These are phyloP conservation scores for Phyllotis vaccarum DNA, from an alignment of 2,797 vertebrate species.

Conservation along the genomic window DNA sequence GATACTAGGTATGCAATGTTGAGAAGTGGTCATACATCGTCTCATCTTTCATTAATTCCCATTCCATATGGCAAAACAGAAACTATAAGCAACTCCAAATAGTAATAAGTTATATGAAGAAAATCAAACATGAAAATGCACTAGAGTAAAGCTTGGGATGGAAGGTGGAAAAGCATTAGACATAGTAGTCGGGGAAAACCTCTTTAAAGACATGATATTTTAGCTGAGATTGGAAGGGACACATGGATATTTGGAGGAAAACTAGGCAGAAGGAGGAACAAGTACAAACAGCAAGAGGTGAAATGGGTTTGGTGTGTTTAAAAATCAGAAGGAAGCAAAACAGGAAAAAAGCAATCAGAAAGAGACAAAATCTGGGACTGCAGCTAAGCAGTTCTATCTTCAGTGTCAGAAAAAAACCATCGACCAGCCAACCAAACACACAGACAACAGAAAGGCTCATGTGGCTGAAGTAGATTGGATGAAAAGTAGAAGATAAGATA, in stretches of 20 bases:
- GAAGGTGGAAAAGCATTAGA: background rate
- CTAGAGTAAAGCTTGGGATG: background rate
- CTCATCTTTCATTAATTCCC: background rate
- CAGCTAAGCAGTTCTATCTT: background rate
- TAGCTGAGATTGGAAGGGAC: background rate
- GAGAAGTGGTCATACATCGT: background rate
- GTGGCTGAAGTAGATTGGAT: background rate
- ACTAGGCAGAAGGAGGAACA: slow-evolving; percentile 6
- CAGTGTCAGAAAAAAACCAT: background rate
- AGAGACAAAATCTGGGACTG: background rate
- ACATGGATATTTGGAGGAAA: slow-evolving; percentile 13
- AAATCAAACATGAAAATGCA: slow-evolving; percentile 32
- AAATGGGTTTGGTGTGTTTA: slow-evolving; percentile 16
- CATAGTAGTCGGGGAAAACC: background rate
- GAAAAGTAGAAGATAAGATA: background rate
- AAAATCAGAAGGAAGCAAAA: slow-evolving; percentile 1
- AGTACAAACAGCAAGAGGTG: background rate
- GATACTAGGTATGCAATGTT: slow-evolving; percentile 5
- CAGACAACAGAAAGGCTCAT: background rate
- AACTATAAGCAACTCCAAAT: background rate
- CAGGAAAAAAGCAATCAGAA: background rate
- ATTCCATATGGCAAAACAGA: background rate
- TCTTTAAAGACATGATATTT: background rate
- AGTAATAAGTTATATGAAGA: slow-evolving; percentile 7
- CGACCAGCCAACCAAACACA: background rate